Conservation (phyloP, 1,140 invertebrate genomes). For the Lepidurus apus region DNA sequence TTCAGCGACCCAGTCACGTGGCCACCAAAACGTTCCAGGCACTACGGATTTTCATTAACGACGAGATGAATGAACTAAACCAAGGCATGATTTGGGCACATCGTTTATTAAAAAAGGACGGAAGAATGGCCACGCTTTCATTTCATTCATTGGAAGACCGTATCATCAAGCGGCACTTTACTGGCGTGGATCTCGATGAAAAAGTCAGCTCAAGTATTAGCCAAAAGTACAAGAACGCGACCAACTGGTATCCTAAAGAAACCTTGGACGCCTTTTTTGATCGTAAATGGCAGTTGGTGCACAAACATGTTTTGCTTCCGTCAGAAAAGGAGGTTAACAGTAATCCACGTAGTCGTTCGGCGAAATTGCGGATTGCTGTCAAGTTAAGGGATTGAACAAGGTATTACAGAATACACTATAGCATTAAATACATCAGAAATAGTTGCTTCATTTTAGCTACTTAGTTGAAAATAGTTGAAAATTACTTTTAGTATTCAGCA, state of each 20-base stretch:
- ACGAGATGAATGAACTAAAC: constrained; percentile 94
- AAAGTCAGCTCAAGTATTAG: constrained; percentile 39
- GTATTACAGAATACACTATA: background rate
- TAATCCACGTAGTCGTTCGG: constrained; percentile 80
- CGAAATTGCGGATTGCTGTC: constrained; percentile 75
- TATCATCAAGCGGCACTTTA: constrained; percentile 86
- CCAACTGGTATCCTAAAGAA: constrained; percentile 42
- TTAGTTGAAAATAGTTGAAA: background rate
- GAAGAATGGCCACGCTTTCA: constrained; percentile 71
- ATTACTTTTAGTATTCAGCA: too few relatives aligned
- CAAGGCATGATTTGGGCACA: constrained; percentile 75
- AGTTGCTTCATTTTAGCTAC: background rate
- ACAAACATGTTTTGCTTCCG: constrained; percentile 74
- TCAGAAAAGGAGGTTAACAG: constrained; percentile 61
- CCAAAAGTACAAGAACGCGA: constrained; percentile 41
- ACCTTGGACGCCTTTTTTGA: constrained; percentile 56
- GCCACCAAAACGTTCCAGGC: constrained; percentile 94
- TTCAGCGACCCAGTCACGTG: constrained; percentile 66
- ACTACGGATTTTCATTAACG: constrained; percentile 91
- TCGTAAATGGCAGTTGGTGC: constrained; percentile 67
- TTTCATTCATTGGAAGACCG: constrained; percentile 94
- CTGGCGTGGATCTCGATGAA: constrained; percentile 62
- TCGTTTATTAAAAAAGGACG: constrained; percentile 67
- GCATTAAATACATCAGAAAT: background rate
- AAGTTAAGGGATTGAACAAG: constrained; percentile 45